Percentiles rank a stretch among this genome's conserved stretches.
Conservation (phyloP, 2,797 vertebrate species). For the Pogoniulus pusillus region DNA sequence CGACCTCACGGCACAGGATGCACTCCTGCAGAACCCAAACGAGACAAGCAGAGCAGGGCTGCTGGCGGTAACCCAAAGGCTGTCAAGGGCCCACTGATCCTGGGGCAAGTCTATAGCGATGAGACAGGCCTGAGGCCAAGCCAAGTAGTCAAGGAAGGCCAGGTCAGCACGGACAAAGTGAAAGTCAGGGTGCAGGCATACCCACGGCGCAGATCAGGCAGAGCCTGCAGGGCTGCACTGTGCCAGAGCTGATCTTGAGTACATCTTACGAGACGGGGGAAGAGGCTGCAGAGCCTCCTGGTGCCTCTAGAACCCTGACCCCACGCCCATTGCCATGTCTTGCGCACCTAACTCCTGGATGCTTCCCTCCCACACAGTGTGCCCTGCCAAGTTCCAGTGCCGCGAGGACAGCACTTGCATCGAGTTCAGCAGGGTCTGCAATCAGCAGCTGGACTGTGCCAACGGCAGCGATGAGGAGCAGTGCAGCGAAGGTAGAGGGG, state of each 20-base stretch:
- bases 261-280: neutral
- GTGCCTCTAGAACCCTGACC: neutral
- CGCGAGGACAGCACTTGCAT: conserved; percentile 87
- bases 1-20: neutral
- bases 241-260: neutral
- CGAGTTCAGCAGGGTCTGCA: conserved; percentile 85
- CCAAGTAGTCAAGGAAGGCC: neutral
- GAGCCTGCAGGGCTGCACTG: neutral
- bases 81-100: neutral
- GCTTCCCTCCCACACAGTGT: conserved; percentile 74
- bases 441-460: conserved; percentile 83
- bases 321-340: neutral
- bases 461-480: conserved; percentile 84
- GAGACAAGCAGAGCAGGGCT: neutral
- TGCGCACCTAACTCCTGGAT: neutral
- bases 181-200: neutral
- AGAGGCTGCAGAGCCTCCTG: neutral
- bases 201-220: neutral
- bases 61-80: neutral
- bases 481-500: conserved; percentile 81
- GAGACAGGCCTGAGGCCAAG: neutral
- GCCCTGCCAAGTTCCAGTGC: conserved; percentile 87
- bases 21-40: neutral
- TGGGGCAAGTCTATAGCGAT: neutral
- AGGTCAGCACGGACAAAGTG: neutral